These are phyloP conservation scores for Parotia lawesii DNA, from an alignment of 2,113 vertebrate genomes.

Conservation along the genomic window DNA sequence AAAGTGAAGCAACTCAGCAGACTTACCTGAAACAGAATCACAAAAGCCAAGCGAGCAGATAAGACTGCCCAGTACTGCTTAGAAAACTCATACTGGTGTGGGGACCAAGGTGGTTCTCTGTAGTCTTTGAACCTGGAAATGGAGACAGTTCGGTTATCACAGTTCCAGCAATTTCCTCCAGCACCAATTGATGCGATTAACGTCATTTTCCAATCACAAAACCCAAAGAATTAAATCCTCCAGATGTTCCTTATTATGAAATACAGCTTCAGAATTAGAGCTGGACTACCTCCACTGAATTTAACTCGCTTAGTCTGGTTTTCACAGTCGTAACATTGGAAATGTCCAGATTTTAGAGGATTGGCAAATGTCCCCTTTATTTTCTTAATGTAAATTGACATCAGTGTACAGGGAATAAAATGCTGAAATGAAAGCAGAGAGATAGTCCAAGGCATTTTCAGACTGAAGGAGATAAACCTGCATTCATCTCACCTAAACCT, in stretches of 20 bases:
- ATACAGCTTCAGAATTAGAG: slow-evolving; percentile 2
- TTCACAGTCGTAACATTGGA: neutral
- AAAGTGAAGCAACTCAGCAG: neutral
- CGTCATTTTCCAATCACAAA: neutral
- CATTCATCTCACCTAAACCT: neutral
- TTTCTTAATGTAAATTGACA: neutral
- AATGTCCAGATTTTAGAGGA: neutral
- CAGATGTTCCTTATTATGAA: slow-evolving; percentile 9
- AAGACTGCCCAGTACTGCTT: slow-evolving; percentile 95
- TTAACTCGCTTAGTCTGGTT: neutral
- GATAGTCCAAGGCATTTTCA: neutral
- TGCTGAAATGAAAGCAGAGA: neutral
- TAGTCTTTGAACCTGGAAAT: slow-evolving; percentile 92
- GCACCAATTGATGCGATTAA: neutral
- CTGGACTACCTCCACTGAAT: neutral
- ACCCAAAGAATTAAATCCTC: neutral
- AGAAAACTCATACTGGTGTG: slow-evolving; percentile 87
- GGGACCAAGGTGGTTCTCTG: slow-evolving; percentile 92
- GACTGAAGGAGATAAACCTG: neutral
- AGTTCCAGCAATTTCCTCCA: neutral
- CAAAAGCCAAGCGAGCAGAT: slow-evolving; percentile 91
- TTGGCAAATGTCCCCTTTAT: neutral
- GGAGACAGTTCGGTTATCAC: neutral
- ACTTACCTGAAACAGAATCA: slow-evolving; percentile 95
- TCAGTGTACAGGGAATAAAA: neutral